Conservation (phyloP, 2,797 vertebrate species). For the Mormyrus hasselquistii region DNA sequence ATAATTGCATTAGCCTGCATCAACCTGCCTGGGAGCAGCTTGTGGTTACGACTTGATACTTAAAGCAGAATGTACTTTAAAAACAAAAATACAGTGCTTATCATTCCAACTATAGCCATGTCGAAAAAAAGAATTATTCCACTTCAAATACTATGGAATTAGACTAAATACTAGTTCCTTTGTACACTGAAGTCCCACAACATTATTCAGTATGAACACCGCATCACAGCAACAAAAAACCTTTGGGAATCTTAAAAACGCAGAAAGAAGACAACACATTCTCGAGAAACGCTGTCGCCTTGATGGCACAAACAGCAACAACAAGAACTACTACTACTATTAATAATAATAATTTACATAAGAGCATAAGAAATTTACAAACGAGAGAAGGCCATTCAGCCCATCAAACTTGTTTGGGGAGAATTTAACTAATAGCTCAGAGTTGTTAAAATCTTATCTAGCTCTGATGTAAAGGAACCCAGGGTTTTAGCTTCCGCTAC, state of each 20-base stretch:
- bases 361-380: too few species aligned
- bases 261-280: neutral
- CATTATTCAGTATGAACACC: neutral
- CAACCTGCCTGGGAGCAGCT: neutral
- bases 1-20: neutral
- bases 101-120: neutral
- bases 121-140: neutral
- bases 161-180: neutral
- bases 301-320: neutral
- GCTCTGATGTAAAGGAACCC: too few species aligned
- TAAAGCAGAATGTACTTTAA: neutral
- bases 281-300: neutral
- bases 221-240: neutral
- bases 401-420: too few species aligned
- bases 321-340: neutral
- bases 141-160: neutral
- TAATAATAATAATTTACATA: neutral
- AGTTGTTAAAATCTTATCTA: too few species aligned
- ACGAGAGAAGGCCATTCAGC: too few species aligned
- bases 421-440: too few species aligned
- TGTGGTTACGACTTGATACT: neutral
- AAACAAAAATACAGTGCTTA: neutral
- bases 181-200: neutral
- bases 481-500: too few species aligned
- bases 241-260: neutral